Evolutionary conservation across 2,113 vertebrate species (phyloP), one percentile per base, ranked within the genome.

Genomic region (Ahaetulla prasina): DNA sequence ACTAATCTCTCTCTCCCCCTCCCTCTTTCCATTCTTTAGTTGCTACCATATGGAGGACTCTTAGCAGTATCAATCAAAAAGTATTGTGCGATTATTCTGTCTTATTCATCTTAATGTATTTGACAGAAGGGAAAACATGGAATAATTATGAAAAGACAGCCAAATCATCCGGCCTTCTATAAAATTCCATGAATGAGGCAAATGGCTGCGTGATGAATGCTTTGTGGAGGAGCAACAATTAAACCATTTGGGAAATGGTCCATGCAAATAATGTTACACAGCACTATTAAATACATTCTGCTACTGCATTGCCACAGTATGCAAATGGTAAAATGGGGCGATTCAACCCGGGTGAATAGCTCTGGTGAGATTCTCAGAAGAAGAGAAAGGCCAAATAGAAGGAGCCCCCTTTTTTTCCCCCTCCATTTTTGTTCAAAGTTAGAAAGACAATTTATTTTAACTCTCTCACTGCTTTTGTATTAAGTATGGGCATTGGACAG

Each of bases 401-500:
- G 54, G 89, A 94, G 90, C 9, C 80, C 91, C 93, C 93, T 85
- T 93, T 0, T 25, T 85, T 88, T 1, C 1, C 2, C 2, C 9
- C 27, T 35, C 27, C 50, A 52, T 87, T 30, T 53, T 50, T 87
- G 85, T 87, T 53, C 35, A 88, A 93, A 92, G 88, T 85, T 90
- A 86, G 57, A 93, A 96, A 92, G 88, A 49, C 88, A 89, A 90
- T 93, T 95, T 93, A 91, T 96, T 96, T 93, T 94, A 91, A 91
- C 91, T 92, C 93, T 90, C 88, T 92, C 52, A 22, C 92, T 95
- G 47, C 89, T 89, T 96, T 96, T 95, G 68, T 95, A 87, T 93
- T 92, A 52, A 52, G 39, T 89, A 94, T 1, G 3, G 88, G 94
- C 92, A 94, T 89, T 87, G 87, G 94, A 95, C 57, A 90, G 95